Evolutionary conservation across 2,888 invertebrate species (phyloP).

Genomic region (Rhagonycha lutea): DNA sequence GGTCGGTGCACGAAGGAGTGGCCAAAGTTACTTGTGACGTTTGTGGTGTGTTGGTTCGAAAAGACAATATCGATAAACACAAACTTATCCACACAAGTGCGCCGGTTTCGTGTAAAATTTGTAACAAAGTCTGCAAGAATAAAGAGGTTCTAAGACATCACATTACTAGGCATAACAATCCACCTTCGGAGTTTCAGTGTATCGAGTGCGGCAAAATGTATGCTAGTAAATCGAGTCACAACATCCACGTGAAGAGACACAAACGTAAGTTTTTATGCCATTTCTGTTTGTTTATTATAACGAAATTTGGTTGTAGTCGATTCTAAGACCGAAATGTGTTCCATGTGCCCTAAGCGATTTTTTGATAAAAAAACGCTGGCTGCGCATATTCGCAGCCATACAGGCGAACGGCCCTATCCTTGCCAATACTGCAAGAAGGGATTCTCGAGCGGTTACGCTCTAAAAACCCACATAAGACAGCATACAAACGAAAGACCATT

Average conservation of each 20-base stretch:
- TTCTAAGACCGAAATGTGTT: constrained; percentile 11
- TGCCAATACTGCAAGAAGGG: constrained; percentile 23
- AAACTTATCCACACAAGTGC: neutral
- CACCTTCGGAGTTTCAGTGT: neutral
- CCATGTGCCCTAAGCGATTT: constrained; percentile 15
- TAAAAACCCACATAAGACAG: constrained; percentile 20
- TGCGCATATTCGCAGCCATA: constrained; percentile 21
- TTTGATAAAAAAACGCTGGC: constrained; percentile 1
- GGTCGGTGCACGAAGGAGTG: neutral
- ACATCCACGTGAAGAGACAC: neutral
- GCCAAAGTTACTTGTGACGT: neutral
- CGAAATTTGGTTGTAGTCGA: neutral
- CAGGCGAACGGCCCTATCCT: constrained; percentile 18
- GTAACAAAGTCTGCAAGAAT: neutral
- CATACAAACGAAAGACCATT: constrained; percentile 26
- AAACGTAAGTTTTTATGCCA: neutral
- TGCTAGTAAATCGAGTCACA: neutral
- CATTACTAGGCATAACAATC: too few relatives aligned
- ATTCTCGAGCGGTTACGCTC: constrained; percentile 19
- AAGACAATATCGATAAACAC: neutral
- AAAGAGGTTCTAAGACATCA: neutral
- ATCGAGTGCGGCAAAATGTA: neutral
- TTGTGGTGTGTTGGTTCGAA: neutral
- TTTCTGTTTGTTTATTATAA: neutral
- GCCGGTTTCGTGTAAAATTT: neutral